phyloP scores from a whole-genome alignment of 2,888 invertebrate genomes.

The Lepidocyrtinus sp. region DNA sequence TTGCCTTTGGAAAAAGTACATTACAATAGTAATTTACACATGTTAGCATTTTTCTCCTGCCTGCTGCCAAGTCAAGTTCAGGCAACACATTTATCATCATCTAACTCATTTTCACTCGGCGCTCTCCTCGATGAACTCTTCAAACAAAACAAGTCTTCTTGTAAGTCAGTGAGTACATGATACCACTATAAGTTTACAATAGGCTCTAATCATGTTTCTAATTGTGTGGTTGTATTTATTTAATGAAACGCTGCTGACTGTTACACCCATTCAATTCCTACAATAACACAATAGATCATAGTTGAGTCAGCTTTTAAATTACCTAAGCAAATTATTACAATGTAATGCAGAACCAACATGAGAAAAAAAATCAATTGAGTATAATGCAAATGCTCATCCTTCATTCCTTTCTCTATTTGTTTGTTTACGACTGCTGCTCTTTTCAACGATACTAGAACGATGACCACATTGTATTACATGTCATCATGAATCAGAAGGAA shows the following conservation, averaged over 20 bases:
- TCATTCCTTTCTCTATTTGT: no score
- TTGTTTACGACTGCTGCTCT: no score
- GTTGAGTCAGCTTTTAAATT: not conserved
- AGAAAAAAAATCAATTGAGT: not conserved
- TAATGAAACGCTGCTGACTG: conserved; percentile 29
- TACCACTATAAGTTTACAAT: conserved; percentile 3
- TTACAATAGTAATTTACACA: conserved; percentile 39
- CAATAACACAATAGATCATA: not conserved
- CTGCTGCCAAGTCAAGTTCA: conserved; percentile 5
- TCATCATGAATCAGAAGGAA: not conserved
- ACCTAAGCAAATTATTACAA: not conserved
- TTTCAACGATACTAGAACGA: no score
- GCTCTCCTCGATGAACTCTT: not conserved
- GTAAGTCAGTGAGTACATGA: not conserved
- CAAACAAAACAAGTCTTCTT: no score
- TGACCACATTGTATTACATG: not conserved
- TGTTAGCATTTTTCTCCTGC: conserved; percentile 24
- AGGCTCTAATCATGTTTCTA: conserved; percentile 9
- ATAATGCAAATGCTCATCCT: no score
- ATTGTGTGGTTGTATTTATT: conserved; percentile 31
- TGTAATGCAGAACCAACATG: not conserved
- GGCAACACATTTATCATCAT: not conserved
- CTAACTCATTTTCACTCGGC: no score
- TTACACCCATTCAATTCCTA: conserved; percentile 25
- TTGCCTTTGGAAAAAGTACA: conserved; percentile 32